These are phyloP conservation scores for Xylocopa sonorina DNA, from an alignment of 1,140 invertebrate genomes.

Conservation along the genomic window DNA sequence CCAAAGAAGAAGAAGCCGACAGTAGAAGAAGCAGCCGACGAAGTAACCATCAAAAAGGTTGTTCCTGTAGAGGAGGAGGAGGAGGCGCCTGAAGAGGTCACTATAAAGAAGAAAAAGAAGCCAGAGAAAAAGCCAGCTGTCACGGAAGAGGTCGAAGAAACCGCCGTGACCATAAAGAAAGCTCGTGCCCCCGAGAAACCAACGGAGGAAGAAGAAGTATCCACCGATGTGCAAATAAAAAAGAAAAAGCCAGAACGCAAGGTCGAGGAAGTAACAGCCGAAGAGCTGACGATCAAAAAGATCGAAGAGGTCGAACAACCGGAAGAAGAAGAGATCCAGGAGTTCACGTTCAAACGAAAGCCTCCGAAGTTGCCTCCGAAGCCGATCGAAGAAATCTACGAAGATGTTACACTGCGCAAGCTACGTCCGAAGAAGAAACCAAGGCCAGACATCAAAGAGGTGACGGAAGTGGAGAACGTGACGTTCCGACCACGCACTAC, in stretches of 20 bases:
- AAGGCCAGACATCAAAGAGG: conserved; percentile 85
- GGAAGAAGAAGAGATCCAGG: conserved; percentile 64
- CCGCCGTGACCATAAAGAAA: conserved; percentile 73
- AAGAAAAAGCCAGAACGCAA: conserved; percentile 59
- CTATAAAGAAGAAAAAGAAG: conserved; percentile 70
- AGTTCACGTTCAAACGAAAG: conserved; percentile 82
- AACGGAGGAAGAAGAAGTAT: conserved; percentile 55
- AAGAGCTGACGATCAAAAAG: conserved; percentile 75
- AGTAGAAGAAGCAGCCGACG: conserved; percentile 66
- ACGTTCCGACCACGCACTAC: conserved; percentile 88
- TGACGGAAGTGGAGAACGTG: conserved; percentile 88
- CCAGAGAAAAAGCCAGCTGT: conserved; percentile 61
- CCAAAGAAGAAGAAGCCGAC: conserved; percentile 73
- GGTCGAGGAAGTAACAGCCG: conserved; percentile 73
- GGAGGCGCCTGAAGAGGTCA: conserved; percentile 65
- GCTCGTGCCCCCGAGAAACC: conserved; percentile 61
- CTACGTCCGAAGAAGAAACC: conserved; percentile 85
- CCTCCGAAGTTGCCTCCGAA: conserved; percentile 79
- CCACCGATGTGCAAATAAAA: conserved; percentile 49
- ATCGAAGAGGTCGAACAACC: conserved; percentile 66
- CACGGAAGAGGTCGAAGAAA: conserved; percentile 79
- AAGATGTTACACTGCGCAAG: conserved; percentile 89
- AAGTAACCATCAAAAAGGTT: conserved; percentile 60
- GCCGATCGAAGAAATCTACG: conserved; percentile 86
- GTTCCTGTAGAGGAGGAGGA: conserved; percentile 46